Evolutionary conservation across 2,113 vertebrate genomes (phyloP).

Genomic region (Rhinolophus ferrumequinum): DNA sequence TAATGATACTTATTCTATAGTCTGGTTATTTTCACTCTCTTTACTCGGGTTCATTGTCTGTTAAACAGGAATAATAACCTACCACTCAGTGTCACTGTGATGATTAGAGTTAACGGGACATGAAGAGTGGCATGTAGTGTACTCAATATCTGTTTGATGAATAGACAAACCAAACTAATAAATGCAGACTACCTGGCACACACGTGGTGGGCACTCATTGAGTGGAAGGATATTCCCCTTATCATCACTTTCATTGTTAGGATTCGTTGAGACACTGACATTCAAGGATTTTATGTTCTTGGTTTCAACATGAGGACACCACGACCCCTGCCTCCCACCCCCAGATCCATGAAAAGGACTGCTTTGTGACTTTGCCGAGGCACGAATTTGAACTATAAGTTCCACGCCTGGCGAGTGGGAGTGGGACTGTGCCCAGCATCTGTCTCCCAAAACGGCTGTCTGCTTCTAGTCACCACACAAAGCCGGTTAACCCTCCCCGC

Average conservation of each 20-base stretch:
- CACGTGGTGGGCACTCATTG: neutral
- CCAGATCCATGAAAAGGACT: neutral
- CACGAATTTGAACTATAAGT: conserved; percentile 27
- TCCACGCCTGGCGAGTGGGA: conserved; percentile 33
- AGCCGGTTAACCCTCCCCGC: neutral
- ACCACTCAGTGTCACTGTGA: neutral
- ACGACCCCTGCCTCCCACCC: neutral
- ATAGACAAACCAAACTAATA: neutral
- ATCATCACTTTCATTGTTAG: neutral
- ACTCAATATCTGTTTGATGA: neutral
- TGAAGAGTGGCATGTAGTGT: neutral
- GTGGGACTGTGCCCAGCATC: neutral
- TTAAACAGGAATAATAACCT: neutral
- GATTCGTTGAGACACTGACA: neutral
- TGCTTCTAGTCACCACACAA: neutral
- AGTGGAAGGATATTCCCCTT: neutral
- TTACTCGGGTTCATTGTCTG: neutral
- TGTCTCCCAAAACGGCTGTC: neutral
- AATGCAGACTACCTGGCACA: neutral
- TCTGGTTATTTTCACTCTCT: neutral
- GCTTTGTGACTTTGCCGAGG: neutral
- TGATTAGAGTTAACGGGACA: neutral
- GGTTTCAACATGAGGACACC: neutral
- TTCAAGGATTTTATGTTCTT: neutral
- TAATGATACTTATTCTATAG: neutral